phyloP scores from a whole-genome alignment of 2,113 vertebrate genomes.

The Delphinapterus leucas region DNA sequence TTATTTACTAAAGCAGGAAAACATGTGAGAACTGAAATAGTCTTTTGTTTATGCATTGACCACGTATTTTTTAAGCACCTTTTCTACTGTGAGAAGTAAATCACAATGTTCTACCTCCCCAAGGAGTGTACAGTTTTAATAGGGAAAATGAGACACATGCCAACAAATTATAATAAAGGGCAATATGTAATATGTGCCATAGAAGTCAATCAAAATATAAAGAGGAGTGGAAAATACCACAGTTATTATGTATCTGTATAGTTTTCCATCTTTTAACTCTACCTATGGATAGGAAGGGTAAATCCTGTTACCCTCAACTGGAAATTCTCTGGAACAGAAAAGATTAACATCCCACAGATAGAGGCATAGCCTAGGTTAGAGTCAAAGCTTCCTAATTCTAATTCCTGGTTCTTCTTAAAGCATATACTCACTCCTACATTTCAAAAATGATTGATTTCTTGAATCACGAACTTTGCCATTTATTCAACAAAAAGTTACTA shows the following conservation, averaged over 20 bases:
- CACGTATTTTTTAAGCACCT: not conserved
- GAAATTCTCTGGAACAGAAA: not conserved
- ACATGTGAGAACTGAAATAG: not conserved
- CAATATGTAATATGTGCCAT: not conserved
- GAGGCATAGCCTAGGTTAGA: not conserved
- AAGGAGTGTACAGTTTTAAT: not conserved
- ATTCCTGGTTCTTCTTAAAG: conserved; percentile 8
- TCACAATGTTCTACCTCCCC: not conserved
- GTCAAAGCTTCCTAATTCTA: not conserved
- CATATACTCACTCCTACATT: not conserved
- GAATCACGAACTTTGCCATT: not conserved
- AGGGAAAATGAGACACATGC: not conserved
- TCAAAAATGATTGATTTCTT: not conserved
- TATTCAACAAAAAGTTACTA: not conserved
- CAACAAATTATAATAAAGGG: not conserved
- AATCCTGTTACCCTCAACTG: not conserved
- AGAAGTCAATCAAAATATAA: not conserved
- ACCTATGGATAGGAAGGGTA: not conserved
- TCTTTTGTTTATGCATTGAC: not conserved
- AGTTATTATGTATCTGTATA: not conserved
- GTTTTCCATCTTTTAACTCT: not conserved
- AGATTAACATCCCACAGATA: not conserved
- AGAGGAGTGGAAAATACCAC: not conserved
- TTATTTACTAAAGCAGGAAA: not conserved
- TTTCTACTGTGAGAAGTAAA: not conserved